phyloP scores from a whole-genome alignment of 2,888 invertebrate genomes.

The Prenolepis imparis region DNA sequence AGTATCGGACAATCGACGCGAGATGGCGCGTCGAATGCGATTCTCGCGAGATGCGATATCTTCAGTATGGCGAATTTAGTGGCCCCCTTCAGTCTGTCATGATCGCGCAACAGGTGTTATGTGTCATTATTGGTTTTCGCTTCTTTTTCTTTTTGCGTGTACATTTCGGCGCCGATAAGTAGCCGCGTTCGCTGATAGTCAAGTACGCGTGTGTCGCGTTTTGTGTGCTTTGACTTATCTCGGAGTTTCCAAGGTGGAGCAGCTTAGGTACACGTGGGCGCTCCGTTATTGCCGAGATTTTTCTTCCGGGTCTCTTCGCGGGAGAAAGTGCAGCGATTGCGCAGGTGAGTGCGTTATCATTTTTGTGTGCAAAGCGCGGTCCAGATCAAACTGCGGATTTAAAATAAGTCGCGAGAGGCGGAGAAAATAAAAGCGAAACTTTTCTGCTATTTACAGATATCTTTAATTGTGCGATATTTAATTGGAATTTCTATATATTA shows the following conservation, averaged over 20 bases:
- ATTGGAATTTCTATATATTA: no score
- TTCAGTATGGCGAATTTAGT: background rate
- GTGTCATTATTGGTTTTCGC: background rate
- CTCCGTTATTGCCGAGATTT: background rate
- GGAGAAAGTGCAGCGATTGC: background rate
- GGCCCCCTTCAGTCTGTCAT: background rate
- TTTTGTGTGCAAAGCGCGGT: background rate
- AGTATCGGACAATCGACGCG: background rate
- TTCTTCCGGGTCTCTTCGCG: background rate
- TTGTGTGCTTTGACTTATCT: background rate
- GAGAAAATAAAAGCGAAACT: background rate
- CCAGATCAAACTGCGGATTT: background rate
- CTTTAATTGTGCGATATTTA: background rate
- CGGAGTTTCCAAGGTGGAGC: background rate
- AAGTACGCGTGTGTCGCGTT: background rate
- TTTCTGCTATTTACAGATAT: background rate
- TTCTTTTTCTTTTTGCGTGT: background rate
- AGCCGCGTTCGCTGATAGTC: background rate
- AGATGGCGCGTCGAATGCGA: background rate
- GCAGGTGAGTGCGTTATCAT: background rate
- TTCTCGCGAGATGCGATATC: background rate
- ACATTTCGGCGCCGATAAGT: background rate
- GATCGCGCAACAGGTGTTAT: conserved; percentile 6
- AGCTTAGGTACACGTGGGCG: background rate
- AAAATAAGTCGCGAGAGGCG: background rate